A percentile compares a stretch with the other conserved stretches of the same genome.
Evolutionary conservation across 1,140 invertebrate species (phyloP).

Genomic region (Bombus soroeensis): DNA sequence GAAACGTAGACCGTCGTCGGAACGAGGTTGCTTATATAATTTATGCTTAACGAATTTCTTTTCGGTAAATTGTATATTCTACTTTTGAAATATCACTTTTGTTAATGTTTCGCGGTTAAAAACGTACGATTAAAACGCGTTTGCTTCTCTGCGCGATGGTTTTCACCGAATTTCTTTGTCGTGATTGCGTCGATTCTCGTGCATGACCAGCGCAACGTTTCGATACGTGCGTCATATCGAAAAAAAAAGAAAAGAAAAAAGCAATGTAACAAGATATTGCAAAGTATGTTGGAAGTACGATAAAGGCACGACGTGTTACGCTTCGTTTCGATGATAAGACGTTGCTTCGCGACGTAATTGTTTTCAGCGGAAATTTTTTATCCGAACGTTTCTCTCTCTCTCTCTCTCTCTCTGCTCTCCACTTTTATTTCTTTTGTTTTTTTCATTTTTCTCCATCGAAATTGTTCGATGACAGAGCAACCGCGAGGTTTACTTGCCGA

Average conservation of each 20-base stretch:
- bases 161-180: background rate
- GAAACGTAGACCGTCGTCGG: background rate
- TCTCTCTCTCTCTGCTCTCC: background rate
- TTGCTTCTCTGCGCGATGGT: too few relatives aligned
- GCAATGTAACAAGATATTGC: background rate
- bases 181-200: background rate
- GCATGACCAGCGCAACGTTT: constrained; percentile 57
- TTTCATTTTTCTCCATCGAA: background rate
- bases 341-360: background rate
- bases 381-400: constrained; percentile 6
- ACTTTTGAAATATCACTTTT: too few relatives aligned
- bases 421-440: background rate
- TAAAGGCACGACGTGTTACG: background rate
- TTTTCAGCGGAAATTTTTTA: constrained; percentile 54
- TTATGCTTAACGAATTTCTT: background rate
- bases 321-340: background rate
- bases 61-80: too few relatives aligned
- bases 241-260: too few relatives aligned
- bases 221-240: background rate
- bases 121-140: too few relatives aligned
- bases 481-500: too few relatives aligned
- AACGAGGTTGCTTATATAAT: background rate
- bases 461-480: background rate
- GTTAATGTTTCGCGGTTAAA: too few relatives aligned
- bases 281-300: background rate